phyloP scores from a whole-genome alignment of 2,888 invertebrate genomes.

The Ichneumoninae sp. region DNA sequence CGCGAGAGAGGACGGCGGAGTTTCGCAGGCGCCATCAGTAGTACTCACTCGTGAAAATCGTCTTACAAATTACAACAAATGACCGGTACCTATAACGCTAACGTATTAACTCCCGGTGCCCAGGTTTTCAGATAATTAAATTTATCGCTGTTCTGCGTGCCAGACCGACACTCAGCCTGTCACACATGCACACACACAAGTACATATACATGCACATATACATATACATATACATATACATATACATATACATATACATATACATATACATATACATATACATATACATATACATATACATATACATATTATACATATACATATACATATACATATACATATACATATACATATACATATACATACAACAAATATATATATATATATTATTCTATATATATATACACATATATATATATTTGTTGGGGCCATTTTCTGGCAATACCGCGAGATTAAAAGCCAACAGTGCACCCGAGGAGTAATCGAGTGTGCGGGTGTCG shows the following conservation, averaged over 20 bases:
- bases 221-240: too few relatives aligned
- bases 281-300: too few relatives aligned
- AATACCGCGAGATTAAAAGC: conserved; percentile 63
- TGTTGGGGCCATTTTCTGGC: conserved; percentile 31
- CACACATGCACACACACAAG: conserved; percentile 1
- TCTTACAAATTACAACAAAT: conserved; percentile 65
- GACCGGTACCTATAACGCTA: conserved; percentile 31
- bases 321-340: too few relatives aligned
- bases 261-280: conserved; percentile 17
- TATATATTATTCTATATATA: too few relatives aligned
- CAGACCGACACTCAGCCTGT: conserved; percentile 39
- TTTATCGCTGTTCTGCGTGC: conserved; percentile 60
- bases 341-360: too few relatives aligned
- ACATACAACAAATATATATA: not conserved
- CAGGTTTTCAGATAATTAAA: conserved; percentile 63
- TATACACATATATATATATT: conserved; percentile 12
- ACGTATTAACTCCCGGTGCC: conserved; percentile 44
- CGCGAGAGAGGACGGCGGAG: conserved; percentile 24
- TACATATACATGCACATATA: too few relatives aligned
- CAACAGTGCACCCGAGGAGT: conserved; percentile 47
- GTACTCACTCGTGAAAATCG: conserved; percentile 48
- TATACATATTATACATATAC: too few relatives aligned
- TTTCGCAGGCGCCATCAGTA: not conserved
- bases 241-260: not conserved
- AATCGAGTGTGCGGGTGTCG: conserved; percentile 53